Evolutionary conservation across 2,113 vertebrate genomes (phyloP).

Genomic region (Channa maculata): DNA sequence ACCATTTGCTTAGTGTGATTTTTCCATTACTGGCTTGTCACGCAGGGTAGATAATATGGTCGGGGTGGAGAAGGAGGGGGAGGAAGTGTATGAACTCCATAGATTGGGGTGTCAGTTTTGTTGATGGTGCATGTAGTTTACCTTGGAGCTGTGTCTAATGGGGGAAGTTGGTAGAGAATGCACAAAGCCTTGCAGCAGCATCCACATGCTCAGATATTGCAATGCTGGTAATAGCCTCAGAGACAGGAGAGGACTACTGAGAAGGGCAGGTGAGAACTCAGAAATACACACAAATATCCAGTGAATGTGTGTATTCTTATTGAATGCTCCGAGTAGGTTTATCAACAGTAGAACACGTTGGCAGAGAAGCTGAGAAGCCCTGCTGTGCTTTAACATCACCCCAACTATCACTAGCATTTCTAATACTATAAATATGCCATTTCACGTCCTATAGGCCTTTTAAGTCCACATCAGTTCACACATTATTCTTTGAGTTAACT

Average conservation of each 20-base stretch:
- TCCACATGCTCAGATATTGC: conserved; percentile 12
- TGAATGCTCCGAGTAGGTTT: conserved; percentile 55
- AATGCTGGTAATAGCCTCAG: conserved; percentile 42
- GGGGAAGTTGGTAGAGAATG: conserved; percentile 93
- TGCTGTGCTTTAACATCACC: conserved; percentile 15
- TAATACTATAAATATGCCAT: too few species aligned
- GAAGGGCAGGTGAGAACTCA: conserved; percentile 1
- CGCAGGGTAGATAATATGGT: conserved; percentile 95
- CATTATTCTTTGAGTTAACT: too few species aligned
- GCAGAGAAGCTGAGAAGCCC: not conserved
- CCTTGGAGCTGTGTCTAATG: conserved; percentile 94
- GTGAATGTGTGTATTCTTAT: conserved; percentile 61
- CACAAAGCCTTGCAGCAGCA: conserved; percentile 71
- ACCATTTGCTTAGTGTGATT: conserved; percentile 99
- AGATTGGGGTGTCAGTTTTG: conserved; percentile 97
- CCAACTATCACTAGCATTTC: too few species aligned
- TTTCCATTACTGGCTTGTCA: conserved; percentile 99
- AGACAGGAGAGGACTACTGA: conserved; percentile 21
- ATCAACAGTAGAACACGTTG: not conserved
- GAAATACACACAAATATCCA: not conserved
- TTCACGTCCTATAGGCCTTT: too few species aligned
- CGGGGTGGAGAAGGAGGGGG: conserved; percentile 71
- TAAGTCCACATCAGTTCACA: too few species aligned
- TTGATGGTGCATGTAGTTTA: conserved; percentile 99
- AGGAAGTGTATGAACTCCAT: conserved; percentile 90